Evolutionary conservation across 2,797 vertebrate genomes (phyloP).

Genomic region (Tenualosa ilisha): DNA sequence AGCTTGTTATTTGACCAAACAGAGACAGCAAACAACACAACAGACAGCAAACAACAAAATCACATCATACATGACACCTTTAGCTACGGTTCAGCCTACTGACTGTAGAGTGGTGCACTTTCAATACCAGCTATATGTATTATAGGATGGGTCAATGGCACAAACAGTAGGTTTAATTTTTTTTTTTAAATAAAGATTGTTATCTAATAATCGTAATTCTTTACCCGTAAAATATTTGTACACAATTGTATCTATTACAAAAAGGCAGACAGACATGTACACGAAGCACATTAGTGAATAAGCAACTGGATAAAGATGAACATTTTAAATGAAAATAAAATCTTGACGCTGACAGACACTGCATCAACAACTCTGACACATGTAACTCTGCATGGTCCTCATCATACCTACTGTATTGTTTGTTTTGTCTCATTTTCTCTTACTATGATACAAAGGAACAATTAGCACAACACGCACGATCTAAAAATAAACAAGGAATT

Average conservation of each 20-base stretch:
- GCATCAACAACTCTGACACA: not conserved
- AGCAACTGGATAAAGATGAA: not conserved
- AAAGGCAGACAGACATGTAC: not conserved
- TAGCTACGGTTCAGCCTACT: not conserved
- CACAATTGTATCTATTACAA: not conserved
- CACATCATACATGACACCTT: not conserved
- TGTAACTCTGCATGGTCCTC: not conserved
- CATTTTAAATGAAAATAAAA: not conserved
- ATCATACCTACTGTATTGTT: not conserved
- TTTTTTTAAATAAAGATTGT: not conserved
- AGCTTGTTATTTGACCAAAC: too few species aligned
- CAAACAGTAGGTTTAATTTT: not conserved
- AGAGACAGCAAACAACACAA: not conserved
- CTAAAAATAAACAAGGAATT: not conserved
- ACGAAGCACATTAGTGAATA: not conserved
- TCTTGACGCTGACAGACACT: not conserved
- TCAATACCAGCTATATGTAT: not conserved
- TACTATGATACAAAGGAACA: not conserved
- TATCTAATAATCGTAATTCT: not conserved
- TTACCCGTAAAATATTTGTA: not conserved
- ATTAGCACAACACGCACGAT: not conserved
- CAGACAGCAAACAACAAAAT: not conserved
- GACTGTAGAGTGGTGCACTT: not conserved
- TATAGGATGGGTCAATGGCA: not conserved
- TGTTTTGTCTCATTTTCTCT: not conserved